Base-by-base conservation (phyloP, 92 coral and sea anemone genomes). In the Porites cylindrica region DNA sequence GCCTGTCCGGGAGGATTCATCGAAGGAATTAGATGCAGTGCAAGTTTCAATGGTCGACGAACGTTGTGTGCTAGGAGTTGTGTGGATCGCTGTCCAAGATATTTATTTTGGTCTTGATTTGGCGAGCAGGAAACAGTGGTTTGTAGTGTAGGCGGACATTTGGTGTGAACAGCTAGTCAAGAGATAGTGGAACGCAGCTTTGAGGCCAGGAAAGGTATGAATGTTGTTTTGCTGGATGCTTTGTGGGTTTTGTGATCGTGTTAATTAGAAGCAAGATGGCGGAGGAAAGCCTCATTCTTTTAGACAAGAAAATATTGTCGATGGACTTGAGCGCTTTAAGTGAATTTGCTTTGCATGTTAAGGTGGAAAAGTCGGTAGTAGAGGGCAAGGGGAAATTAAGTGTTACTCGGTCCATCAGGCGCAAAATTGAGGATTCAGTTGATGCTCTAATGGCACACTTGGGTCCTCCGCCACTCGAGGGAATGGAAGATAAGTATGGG, bases 311-410 rank as follows among this genome's bases (percentile, higher is more conserved):
- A 54, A 9, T 76, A 13, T 59, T 76, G 66, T 76, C 80, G 21
- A n/a, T 76, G 66, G 80, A 50, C 63, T 20, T 76, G 63, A 20
- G 21, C 19, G 80, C 63, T 13, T 54, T 76, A 76, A 14, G 64
- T 13, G 80, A 59, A 76, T 59, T 76, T n/a, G 80, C 80, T 59
- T 65, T 11, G 51, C 80, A 76, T 51, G 66, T 47, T 51, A 51
- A 76, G 54, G 59, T 76, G 51, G 64, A 76, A 18, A 32, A 76
- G 53, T 9, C 59, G 80, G 80, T 65, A 56, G 43, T 77, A 77
- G 81, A 56, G 81, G 81, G 81, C 66, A 77, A 77, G 53, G 81
- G 81, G 47, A 56, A 77, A 61, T 77, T 53, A 23, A 20, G 51
- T 56, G 81, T 56, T 59, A 77, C 60, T 77, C 82, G 19, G 82